These are phyloP conservation scores for Holothuria leucospilota DNA, from an alignment of 53 echinoderm and acorn worm genomes.

Conservation along the genomic window DNA sequence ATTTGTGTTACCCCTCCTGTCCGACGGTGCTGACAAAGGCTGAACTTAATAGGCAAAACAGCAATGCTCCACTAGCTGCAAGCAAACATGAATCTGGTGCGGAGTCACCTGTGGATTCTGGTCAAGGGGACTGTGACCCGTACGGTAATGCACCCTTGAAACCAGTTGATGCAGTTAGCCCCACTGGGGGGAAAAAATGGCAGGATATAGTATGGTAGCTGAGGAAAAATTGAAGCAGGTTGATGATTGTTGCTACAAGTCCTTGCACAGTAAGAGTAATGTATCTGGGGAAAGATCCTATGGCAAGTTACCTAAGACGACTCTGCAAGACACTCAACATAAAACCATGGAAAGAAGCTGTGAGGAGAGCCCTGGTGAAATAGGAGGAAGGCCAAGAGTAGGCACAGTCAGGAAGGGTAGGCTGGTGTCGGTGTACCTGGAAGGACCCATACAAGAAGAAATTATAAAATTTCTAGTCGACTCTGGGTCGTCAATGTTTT, in stretches of 20 bases:
- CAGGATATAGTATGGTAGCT: background rate
- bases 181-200: background rate
- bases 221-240: background rate
- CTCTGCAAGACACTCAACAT: too few species aligned
- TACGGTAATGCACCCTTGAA: background rate
- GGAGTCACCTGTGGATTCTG: background rate
- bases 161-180: background rate
- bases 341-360: too few species aligned
- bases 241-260: background rate
- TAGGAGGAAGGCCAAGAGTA: too few species aligned
- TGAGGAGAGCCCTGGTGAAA: too few species aligned
- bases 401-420: too few species aligned
- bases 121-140: background rate
- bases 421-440: too few species aligned
- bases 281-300: too few species aligned
- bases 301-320: too few species aligned
- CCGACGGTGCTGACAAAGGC: too few species aligned
- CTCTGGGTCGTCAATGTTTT: conserved; percentile 1
- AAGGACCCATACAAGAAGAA: too few species aligned
- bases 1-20: too few species aligned
- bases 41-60: background rate
- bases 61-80: background rate
- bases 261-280: background rate
- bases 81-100: background rate
- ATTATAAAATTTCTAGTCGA: background rate